Base-by-base conservation (phyloP, 1,140 invertebrate species). In the Cydia splendana region DNA sequence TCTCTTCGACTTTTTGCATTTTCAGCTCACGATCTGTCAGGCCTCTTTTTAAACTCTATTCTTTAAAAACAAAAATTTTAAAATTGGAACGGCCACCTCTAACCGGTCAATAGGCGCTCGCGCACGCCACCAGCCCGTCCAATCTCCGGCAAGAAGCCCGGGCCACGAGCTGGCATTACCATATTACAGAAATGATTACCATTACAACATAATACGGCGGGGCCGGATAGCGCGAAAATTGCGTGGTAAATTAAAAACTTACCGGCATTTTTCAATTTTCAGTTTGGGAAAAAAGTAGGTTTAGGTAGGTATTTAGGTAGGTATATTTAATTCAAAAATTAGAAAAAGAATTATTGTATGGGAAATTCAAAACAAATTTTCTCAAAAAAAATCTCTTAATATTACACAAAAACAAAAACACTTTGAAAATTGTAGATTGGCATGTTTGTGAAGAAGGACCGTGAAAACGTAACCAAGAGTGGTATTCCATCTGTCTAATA, bases 141-240 rank as follows among this genome's bases (percentile, higher is more conserved):
- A 80, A 84, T 81, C 82, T 79, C 78, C 75, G 15, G 65, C 77
- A 78, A 81, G 79, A 78, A 81, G 81, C 76, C n/a, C 77, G 65
- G 78, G 77, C 80, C 77, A 77, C 65, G 75, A 77, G 78, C 81
- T 76, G 74, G 42, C 77, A 85, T 83, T 85, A 85, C 77, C 82
- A 85, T 84, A 82, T 82, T 83, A 85, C 80, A 83, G 77, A 80
- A 80, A 81, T 83, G 73, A 85, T 82, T 81, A 81, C 81, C 77
- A 84, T 82, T 81, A 81, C 81, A 81, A 81, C 81, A 79, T 77
- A 75, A 77, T 77, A 65, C 75, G 67, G 45, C 45, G 75, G 34
- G 28, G n/a, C 42, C 20, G 18, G 48, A 42, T 45, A n/a, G 73
- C 42, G 73, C 45, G 48, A 74, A 74, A 74, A 51, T 74, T 28